These are phyloP conservation scores for Chelonoidis abingdonii DNA, from an alignment of 2,113 vertebrate genomes.

Conservation along the genomic window DNA sequence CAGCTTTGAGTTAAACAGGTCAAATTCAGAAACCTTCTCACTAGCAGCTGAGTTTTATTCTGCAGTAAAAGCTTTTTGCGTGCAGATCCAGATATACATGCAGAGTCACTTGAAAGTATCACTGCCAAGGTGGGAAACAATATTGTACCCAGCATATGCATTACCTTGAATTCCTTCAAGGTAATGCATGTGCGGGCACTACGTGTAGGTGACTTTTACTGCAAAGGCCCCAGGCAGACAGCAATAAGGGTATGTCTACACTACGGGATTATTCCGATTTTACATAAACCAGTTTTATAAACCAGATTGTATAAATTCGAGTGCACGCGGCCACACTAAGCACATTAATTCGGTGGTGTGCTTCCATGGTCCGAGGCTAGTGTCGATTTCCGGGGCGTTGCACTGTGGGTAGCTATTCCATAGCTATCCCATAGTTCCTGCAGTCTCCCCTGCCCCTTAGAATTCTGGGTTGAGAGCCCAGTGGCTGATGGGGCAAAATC, in stretches of 20 bases:
- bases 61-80: not conserved
- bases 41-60: not conserved
- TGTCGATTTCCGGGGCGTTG: no score
- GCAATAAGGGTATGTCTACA: not conserved
- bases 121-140: not conserved
- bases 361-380: no score
- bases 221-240: not conserved
- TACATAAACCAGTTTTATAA: no score
- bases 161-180: not conserved
- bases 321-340: no score
- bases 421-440: no score
- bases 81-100: not conserved
- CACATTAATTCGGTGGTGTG: no score
- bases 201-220: not conserved
- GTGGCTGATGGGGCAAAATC: no score
- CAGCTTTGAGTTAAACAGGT: not conserved
- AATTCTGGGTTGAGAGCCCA: no score
- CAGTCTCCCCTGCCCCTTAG: no score
- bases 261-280: no score
- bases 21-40: not conserved
- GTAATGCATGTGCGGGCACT: not conserved
- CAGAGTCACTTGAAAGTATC: not conserved
- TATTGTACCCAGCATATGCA: not conserved
- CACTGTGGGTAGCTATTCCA: no score
- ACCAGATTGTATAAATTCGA: no score